Evolutionary conservation across 2,888 invertebrate genomes (phyloP).

Genomic region (Caenorhabditis imperialis): DNA sequence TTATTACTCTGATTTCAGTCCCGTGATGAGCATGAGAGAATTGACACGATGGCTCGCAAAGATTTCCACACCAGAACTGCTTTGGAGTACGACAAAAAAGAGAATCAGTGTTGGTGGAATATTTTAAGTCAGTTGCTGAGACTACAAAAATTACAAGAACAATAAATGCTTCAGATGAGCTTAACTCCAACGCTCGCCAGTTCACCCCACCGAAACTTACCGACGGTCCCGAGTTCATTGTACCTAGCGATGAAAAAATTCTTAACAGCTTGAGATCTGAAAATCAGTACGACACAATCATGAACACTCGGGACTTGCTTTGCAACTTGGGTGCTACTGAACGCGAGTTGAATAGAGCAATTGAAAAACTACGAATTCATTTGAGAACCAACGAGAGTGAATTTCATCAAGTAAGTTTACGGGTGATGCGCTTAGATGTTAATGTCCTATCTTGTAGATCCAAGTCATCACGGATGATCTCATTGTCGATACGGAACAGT

Average conservation of each 20-base stretch:
- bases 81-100: slow-evolving; percentile 26
- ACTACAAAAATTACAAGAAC: too few species aligned
- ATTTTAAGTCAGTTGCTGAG: slow-evolving; percentile 18
- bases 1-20: too few species aligned
- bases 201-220: background rate
- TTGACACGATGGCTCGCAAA: slow-evolving; percentile 15
- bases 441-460: slow-evolving; percentile 15
- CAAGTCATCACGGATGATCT: slow-evolving; percentile 18
- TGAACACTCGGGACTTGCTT: slow-evolving; percentile 13
- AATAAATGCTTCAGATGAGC: slow-evolving; percentile 3
- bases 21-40: slow-evolving; percentile 33
- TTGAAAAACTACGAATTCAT: slow-evolving; percentile 12
- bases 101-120: slow-evolving; percentile 28
- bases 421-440: too few species aligned
- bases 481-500: slow-evolving; percentile 9
- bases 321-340: slow-evolving; percentile 11
- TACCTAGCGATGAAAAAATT: slow-evolving; percentile 21
- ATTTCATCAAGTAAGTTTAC: slow-evolving; percentile 12
- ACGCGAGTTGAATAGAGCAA: slow-evolving; percentile 4
- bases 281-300: slow-evolving; percentile 11
- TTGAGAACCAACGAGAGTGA: slow-evolving; percentile 12
- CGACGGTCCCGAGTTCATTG: slow-evolving; percentile 7
- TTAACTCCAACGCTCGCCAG: slow-evolving; percentile 5
- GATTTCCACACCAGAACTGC: slow-evolving; percentile 35
- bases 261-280: slow-evolving; percentile 8